Evolutionary conservation across 2,113 vertebrate species (phyloP).

Genomic region (Anhinga rufa): DNA sequence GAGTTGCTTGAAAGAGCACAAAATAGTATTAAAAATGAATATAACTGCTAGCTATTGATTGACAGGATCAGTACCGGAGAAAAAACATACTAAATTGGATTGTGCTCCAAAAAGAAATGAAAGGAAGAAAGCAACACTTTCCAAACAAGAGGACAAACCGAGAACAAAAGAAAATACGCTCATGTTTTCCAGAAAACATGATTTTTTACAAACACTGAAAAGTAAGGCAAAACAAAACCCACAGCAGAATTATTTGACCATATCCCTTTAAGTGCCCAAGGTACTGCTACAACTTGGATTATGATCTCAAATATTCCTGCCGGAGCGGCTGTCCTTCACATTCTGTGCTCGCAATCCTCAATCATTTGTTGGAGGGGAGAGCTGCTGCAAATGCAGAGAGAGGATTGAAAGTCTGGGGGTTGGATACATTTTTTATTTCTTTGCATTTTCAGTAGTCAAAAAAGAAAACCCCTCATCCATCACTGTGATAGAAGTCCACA

Average conservation of each 20-base stretch:
- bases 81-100: neutral
- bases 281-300: neutral
- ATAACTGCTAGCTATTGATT: neutral
- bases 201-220: neutral
- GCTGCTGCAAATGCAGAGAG: neutral
- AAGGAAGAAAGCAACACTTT: neutral
- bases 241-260: neutral
- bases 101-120: neutral
- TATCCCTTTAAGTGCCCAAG: neutral
- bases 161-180: neutral
- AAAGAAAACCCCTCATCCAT: slow-evolving; percentile 52
- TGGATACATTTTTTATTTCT: slow-evolving; percentile 44
- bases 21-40: neutral
- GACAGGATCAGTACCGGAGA: neutral
- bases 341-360: neutral
- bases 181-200: neutral
- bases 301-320: slow-evolving; percentile 1
- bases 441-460: slow-evolving; percentile 52
- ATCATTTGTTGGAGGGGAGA: neutral
- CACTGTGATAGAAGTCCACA: slow-evolving; percentile 45
- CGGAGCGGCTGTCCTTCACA: neutral
- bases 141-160: neutral
- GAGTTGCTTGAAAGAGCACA: neutral
- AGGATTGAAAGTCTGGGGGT: neutral
- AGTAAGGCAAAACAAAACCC: neutral